Conservation (phyloP, 2,888 invertebrate genomes). For the Papilio elwesi region DNA sequence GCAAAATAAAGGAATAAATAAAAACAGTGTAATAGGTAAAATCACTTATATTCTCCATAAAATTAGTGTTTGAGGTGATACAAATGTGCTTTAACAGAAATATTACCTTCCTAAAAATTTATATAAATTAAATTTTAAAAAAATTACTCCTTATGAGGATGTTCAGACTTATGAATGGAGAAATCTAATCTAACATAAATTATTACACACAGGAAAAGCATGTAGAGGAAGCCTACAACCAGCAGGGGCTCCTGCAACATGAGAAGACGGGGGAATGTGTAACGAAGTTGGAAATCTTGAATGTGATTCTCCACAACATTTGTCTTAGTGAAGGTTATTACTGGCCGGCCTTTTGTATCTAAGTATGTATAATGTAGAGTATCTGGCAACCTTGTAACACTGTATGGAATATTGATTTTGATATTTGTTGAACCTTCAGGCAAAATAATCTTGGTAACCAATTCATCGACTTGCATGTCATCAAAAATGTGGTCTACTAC, state of each 20-base stretch:
- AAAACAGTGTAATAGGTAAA: conserved; percentile 45
- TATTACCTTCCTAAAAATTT: conserved; percentile 49
- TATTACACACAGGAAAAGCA: conserved; percentile 95
- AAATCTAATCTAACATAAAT: conserved; percentile 98
- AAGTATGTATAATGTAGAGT: conserved; percentile 95
- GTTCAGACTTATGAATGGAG: conserved; percentile 91
- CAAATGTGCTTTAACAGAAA: conserved; percentile 53
- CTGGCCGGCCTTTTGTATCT: conserved; percentile 96
- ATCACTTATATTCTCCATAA: conserved; percentile 61
- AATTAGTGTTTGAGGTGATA: conserved; percentile 53
- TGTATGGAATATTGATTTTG: conserved; percentile 92
- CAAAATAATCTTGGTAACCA: conserved; percentile 94
- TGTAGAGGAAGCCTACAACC: conserved; percentile 93
- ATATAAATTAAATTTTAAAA: conserved; percentile 48
- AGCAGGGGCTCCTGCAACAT: conserved; percentile 97
- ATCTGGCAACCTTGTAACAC: conserved; percentile 89
- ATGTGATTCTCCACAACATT: conserved; percentile 98
- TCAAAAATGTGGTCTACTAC: conserved; percentile 98
- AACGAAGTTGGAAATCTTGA: conserved; percentile 95
- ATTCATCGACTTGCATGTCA: conserved; percentile 97
- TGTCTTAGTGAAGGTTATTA: conserved; percentile 90
- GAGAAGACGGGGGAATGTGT: conserved; percentile 92
- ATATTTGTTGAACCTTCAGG: conserved; percentile 96
- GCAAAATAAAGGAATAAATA: too few relatives aligned
- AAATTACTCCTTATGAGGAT: conserved; percentile 80